These are phyloP conservation scores for Dynastes hyllus DNA, from an alignment of 2,888 invertebrate species.

Conservation along the genomic window DNA sequence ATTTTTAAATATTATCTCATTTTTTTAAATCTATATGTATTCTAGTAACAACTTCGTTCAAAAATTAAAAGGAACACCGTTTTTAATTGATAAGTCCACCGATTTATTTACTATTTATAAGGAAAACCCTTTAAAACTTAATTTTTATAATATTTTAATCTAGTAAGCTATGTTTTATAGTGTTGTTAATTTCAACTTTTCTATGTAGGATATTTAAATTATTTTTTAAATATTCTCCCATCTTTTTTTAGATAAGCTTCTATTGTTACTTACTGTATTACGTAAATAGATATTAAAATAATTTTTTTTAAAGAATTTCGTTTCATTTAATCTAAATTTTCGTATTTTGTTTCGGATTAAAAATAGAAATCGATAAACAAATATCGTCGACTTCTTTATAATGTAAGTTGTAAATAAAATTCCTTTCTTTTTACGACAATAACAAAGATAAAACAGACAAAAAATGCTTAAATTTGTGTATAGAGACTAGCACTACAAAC, in stretches of 20 bases:
- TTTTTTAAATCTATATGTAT: background rate
- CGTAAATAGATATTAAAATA: background rate
- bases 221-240: conserved; percentile 9
- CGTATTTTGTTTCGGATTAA: too few species aligned
- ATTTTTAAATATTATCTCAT: background rate
- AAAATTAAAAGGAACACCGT: background rate
- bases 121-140: too few species aligned
- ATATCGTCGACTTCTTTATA: too few species aligned
- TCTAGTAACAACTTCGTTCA: background rate
- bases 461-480: too few species aligned
- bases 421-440: background rate
- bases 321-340: background rate
- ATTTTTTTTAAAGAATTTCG: background rate
- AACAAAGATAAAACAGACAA: too few species aligned
- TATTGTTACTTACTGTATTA: conserved; percentile 16
- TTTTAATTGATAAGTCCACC: conserved; percentile 18
- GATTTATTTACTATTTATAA: conserved; percentile 33
- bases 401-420: background rate
- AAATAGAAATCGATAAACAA: too few species aligned
- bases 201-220: background rate
- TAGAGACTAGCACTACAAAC: too few species aligned
- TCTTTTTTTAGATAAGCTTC: conserved; percentile 4
- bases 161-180: background rate
- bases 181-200: background rate
- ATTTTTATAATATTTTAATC: background rate